Evolutionary conservation across 1,140 invertebrate species (phyloP).

Genomic region (Leucophenga varia): DNA sequence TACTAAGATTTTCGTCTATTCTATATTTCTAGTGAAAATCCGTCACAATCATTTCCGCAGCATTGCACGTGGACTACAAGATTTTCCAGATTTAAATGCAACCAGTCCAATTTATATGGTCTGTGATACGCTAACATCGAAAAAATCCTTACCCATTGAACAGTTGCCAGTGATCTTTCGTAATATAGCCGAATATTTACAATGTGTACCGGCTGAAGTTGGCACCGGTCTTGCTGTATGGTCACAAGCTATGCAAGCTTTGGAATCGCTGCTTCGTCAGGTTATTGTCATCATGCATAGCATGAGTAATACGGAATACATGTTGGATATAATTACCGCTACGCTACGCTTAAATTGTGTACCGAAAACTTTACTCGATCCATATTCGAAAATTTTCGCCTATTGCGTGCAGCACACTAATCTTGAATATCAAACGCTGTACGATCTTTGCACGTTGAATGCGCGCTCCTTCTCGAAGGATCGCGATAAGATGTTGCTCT

Average conservation of each 20-base stretch:
- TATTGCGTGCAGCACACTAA: slow-evolving; percentile 85
- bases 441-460: slow-evolving; percentile 88
- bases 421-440: slow-evolving; percentile 80
- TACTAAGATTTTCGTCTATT: slow-evolving; percentile 1
- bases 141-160: slow-evolving; percentile 82
- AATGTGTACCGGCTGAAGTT: slow-evolving; percentile 85
- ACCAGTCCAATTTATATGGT: slow-evolving; percentile 89
- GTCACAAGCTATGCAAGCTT: slow-evolving; percentile 76
- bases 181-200: slow-evolving; percentile 92
- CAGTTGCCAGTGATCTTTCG: slow-evolving; percentile 72
- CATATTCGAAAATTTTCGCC: slow-evolving; percentile 93
- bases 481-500: slow-evolving; percentile 89
- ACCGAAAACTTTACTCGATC: slow-evolving; percentile 72
- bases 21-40: slow-evolving; percentile 34
- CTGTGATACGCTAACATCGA: slow-evolving; percentile 86
- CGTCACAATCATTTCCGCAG: slow-evolving; percentile 81
- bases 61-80: slow-evolving; percentile 87
- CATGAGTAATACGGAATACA: slow-evolving; percentile 72
- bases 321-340: slow-evolving; percentile 83
- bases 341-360: slow-evolving; percentile 84
- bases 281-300: slow-evolving; percentile 73
- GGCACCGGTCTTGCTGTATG: slow-evolving; percentile 72
- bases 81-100: slow-evolving; percentile 96
- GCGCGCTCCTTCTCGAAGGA: slow-evolving; percentile 87
- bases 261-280: slow-evolving; percentile 84